Evolutionary conservation across 2,797 vertebrate species (phyloP).

Genomic region (Siniperca undulata): DNA sequence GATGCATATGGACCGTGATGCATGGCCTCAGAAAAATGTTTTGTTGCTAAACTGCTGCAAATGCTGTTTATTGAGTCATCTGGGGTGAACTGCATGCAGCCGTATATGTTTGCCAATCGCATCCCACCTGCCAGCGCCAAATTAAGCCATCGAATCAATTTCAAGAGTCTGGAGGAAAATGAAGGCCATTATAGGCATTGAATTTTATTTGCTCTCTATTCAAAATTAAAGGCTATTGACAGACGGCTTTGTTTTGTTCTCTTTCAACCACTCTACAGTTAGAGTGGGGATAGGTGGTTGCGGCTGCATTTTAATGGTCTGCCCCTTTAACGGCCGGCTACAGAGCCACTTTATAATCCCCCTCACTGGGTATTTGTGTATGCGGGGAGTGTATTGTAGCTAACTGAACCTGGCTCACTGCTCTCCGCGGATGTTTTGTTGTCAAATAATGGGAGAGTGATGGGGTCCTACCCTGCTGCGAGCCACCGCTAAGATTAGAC

Average conservation of each 20-base stretch:
- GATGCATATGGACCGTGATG: conserved; percentile 66
- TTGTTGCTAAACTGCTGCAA: conserved; percentile 59
- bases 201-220: conserved; percentile 75
- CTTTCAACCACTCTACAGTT: conserved; percentile 58
- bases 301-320: conserved; percentile 72
- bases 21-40: conserved; percentile 41
- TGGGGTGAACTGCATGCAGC: conserved; percentile 52
- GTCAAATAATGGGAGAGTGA: conserved; percentile 84
- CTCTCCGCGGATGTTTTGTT: conserved; percentile 78
- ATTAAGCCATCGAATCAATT: conserved; percentile 79
- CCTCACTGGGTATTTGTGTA: conserved; percentile 73
- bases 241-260: conserved; percentile 75
- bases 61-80: conserved; percentile 59
- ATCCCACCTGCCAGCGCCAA: conserved; percentile 71
- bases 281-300: conserved; percentile 65
- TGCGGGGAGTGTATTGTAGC: conserved; percentile 73
- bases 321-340: conserved; percentile 70
- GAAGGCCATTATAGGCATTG: conserved; percentile 69
- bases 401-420: conserved; percentile 74
- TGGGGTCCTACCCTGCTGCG: conserved; percentile 78
- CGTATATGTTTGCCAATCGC: conserved; percentile 57
- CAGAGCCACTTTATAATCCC: conserved; percentile 70
- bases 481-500: conserved; percentile 78
- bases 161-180: conserved; percentile 75
- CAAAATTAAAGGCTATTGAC: conserved; percentile 81